Evolutionary conservation across 1,140 invertebrate species (phyloP).

Genomic region (Leptinotarsa defecta): DNA sequence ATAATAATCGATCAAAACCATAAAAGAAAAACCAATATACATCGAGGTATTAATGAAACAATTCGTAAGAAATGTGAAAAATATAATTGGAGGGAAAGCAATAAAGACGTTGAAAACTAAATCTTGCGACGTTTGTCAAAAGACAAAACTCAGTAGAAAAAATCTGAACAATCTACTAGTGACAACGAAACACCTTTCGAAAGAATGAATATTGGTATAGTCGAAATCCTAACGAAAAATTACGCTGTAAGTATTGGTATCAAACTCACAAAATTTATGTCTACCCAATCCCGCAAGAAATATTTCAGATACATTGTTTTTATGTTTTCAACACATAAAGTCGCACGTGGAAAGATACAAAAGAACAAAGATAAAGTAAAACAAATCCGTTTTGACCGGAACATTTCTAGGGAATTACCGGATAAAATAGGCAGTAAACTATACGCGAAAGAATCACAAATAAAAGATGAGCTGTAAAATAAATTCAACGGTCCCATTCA

Average conservation of each 20-base stretch:
- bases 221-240: conserved; percentile 3
- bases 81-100: conserved; percentile 24
- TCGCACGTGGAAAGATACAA: conserved; percentile 9
- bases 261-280: too few relatives aligned
- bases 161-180: conserved; percentile 28
- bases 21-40: conserved; percentile 16
- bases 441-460: too few relatives aligned
- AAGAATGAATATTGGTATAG: neutral
- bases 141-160: conserved; percentile 28
- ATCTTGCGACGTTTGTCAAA: conserved; percentile 33
- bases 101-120: conserved; percentile 27
- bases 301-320: too few relatives aligned
- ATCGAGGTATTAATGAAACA: conserved; percentile 29
- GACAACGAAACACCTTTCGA: neutral
- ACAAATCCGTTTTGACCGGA: conserved; percentile 1
- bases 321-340: conserved; percentile 13
- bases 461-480: too few relatives aligned
- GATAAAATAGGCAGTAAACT: too few relatives aligned
- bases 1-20: conserved; percentile 28
- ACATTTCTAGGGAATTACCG: neutral
- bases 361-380: conserved; percentile 19
- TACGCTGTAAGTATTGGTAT: too few relatives aligned
- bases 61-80: conserved; percentile 17
- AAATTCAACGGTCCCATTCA: too few relatives aligned
- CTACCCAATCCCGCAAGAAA: too few relatives aligned